A percentile compares a stretch with the other conserved stretches of the same genome.
Evolutionary conservation across 2,113 vertebrate genomes (phyloP).

Genomic region (Meleagris gallopavo): DNA sequence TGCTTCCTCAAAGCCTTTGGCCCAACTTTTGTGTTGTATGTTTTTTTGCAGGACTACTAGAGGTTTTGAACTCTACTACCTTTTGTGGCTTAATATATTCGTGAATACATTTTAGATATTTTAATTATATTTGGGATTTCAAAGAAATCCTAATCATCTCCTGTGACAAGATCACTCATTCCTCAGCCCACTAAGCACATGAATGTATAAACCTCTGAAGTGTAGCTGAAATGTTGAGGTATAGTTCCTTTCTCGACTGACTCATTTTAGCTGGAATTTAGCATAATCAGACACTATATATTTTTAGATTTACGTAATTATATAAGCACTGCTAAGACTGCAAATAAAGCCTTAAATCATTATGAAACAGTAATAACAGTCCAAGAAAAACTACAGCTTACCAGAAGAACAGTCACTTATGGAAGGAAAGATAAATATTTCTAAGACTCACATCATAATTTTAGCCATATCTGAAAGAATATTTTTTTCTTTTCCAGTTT

Average conservation of each 20-base stretch:
- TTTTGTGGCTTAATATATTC: background rate
- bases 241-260: slow-evolving; percentile 18
- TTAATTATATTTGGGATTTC: background rate
- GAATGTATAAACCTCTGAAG: background rate
- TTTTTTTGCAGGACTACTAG: background rate
- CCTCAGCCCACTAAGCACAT: background rate
- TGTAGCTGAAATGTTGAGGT: background rate
- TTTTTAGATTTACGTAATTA: slow-evolving; percentile 49
- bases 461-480: slow-evolving; percentile 45
- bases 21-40: background rate
- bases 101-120: background rate
- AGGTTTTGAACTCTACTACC: background rate
- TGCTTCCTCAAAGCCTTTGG: background rate
- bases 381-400: slow-evolving; percentile 64
- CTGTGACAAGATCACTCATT: background rate
- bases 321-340: slow-evolving; percentile 47
- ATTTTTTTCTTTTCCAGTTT: slow-evolving; percentile 46
- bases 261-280: slow-evolving; percentile 51
- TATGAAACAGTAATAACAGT: slow-evolving; percentile 39
- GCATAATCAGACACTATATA: slow-evolving; percentile 13
- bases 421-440: slow-evolving; percentile 63
- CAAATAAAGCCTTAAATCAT: slow-evolving; percentile 52
- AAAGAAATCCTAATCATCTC: background rate
- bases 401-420: slow-evolving; percentile 61
- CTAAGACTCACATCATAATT: slow-evolving; percentile 58